Conservation (phyloP, 2,888 invertebrate genomes). For the Erebia epiphron region DNA sequence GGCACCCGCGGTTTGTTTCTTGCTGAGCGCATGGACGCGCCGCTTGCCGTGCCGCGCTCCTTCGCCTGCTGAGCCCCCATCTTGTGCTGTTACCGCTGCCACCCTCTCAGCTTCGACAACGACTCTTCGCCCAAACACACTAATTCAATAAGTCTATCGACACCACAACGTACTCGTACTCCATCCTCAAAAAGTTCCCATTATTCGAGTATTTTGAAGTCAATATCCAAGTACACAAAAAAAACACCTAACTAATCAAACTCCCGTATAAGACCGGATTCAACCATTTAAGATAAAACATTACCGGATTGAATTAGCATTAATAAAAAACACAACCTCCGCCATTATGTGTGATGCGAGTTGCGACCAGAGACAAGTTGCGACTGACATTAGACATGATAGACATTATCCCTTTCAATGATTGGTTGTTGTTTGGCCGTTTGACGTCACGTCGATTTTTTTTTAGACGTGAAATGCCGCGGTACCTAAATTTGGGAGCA, state of each 20-base stretch:
- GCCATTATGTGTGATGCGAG: conserved; percentile 66
- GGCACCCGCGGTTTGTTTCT: conserved; percentile 89
- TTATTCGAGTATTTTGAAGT: conserved; percentile 29
- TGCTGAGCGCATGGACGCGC: conserved; percentile 88
- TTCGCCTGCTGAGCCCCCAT: conserved; percentile 98
- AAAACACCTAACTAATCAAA: conserved; percentile 16
- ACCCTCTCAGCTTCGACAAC: conserved; percentile 88
- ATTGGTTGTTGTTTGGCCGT: no score
- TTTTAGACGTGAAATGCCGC: no score
- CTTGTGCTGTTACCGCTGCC: conserved; percentile 56
- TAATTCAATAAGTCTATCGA: conserved; percentile 66
- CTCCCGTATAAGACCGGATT: conserved; percentile 42
- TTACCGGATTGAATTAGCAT: conserved; percentile 52
- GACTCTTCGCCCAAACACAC: conserved; percentile 49
- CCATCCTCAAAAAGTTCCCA: conserved; percentile 47
- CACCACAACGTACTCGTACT: conserved; percentile 54
- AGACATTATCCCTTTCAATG: no score
- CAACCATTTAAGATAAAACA: conserved; percentile 48
- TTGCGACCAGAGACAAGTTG: no score
- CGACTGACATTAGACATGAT: no score
- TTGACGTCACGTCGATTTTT: no score
- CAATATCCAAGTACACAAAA: conserved; percentile 27
- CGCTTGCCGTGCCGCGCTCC: conserved; percentile 90
- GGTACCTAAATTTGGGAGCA: no score
- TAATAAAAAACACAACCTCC: conserved; percentile 69